Conservation (phyloP, 2,888 invertebrate species). For the Globia sparganii region DNA sequence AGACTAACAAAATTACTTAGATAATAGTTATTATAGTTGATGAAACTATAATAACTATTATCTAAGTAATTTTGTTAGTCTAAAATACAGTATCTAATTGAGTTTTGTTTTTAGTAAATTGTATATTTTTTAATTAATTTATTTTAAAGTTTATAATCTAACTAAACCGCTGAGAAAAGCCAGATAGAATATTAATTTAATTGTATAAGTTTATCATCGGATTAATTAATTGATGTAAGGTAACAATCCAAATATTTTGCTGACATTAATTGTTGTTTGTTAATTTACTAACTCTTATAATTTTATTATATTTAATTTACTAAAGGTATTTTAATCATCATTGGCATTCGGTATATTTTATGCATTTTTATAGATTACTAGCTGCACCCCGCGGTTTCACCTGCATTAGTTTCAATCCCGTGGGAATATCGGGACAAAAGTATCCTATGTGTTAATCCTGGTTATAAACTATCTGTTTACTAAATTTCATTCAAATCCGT, state of each 20-base stretch:
- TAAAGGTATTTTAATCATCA: background rate
- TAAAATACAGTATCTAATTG: background rate
- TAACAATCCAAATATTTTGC: slow-evolving; percentile 16
- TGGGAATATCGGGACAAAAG: no score
- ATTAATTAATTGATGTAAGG: slow-evolving; percentile 3
- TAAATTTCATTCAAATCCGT: no score
- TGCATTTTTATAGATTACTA: background rate
- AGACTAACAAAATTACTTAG: background rate
- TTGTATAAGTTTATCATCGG: slow-evolving; percentile 4
- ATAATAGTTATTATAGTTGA: background rate
- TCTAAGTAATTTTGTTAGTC: background rate
- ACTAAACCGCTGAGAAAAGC: slow-evolving; percentile 15
- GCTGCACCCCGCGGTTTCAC: no score
- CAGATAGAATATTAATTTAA: slow-evolving; percentile 17
- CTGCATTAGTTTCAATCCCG: no score
- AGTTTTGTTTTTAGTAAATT: background rate
- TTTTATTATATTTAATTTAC: background rate
- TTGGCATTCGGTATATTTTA: background rate
- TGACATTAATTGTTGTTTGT: background rate
- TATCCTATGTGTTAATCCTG: no score
- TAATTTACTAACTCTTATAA: slow-evolving; percentile 2
- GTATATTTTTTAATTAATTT: background rate
- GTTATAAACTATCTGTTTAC: no score
- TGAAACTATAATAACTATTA: no score
- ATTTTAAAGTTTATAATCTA: background rate